phyloP scores from a whole-genome alignment of 2,797 vertebrate species.

The Muscicapa comitata region DNA sequence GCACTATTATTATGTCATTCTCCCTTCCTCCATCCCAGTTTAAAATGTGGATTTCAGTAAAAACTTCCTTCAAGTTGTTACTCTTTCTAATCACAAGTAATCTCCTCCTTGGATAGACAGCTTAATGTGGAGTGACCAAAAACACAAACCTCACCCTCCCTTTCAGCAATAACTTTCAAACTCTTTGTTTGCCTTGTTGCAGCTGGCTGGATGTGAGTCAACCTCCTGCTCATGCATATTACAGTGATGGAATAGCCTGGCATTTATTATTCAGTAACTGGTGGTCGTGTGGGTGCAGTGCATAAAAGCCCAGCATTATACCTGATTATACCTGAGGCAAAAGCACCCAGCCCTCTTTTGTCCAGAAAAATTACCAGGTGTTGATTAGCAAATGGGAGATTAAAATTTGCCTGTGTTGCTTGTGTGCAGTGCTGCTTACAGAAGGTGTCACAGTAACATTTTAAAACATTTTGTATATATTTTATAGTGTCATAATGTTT shows the following conservation, averaged over 20 bases:
- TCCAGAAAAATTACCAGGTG: neutral
- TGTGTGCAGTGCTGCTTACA: neutral
- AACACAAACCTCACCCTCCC: neutral
- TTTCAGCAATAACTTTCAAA: constrained; percentile 1
- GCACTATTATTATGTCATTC: neutral
- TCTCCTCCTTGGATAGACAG: neutral
- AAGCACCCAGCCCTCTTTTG: neutral
- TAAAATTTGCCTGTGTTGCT: neutral
- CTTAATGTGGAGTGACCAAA: neutral
- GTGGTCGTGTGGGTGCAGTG: neutral
- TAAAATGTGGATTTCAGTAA: neutral
- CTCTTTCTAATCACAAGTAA: neutral
- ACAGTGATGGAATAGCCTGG: neutral
- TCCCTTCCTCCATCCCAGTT: neutral
- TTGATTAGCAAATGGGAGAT: neutral
- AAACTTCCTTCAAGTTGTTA: neutral
- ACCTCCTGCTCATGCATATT: neutral
- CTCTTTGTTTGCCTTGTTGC: constrained; percentile 35
- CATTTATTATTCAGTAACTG: constrained; percentile 44
- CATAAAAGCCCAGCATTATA: neutral
- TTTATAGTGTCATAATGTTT: neutral
- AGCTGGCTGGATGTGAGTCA: constrained; percentile 23
- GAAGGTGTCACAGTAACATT: neutral
- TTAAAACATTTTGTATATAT: rapidly evolving
- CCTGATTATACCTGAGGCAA: neutral